Conservation (phyloP, 2,888 invertebrate genomes). For the Microplitis deprimator region DNA sequence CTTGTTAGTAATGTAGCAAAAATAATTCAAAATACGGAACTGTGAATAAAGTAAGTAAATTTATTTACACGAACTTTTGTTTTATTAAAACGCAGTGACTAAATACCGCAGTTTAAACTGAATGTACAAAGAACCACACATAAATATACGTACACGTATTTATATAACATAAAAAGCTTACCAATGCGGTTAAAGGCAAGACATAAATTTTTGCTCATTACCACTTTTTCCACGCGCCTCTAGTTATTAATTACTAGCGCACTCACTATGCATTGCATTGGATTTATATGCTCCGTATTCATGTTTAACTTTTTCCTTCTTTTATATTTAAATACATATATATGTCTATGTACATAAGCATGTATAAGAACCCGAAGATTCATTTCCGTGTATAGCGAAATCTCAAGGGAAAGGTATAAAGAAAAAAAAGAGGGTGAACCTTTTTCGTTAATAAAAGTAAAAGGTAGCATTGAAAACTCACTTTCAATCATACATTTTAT, state of each 20-base stretch:
- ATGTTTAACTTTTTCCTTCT: conserved; percentile 1
- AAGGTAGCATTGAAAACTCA: not conserved
- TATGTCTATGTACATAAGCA: not conserved
- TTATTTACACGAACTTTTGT: not conserved
- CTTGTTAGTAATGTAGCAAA: no score
- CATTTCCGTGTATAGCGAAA: not conserved
- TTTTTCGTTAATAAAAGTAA: not conserved
- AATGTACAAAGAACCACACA: not conserved
- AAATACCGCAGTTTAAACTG: not conserved
- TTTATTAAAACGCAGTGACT: not conserved
- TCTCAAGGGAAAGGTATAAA: not conserved
- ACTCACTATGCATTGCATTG: conserved; percentile 18
- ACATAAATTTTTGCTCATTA: conserved; percentile 16
- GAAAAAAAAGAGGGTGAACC: not conserved
- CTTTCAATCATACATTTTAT: conserved; percentile 41
- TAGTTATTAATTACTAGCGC: conserved; percentile 35
- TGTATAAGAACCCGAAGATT: not conserved
- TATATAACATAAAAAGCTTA: not conserved
- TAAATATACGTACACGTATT: not conserved
- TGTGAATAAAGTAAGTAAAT: not conserved
- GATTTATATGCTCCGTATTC: conserved; percentile 14
- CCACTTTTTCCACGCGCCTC: not conserved
- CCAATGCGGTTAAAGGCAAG: not conserved
- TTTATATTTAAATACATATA: not conserved
- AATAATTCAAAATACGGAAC: not conserved